Evolutionary conservation across 2,888 invertebrate genomes (phyloP).

Genomic region (Dolichomitus sp.): DNA sequence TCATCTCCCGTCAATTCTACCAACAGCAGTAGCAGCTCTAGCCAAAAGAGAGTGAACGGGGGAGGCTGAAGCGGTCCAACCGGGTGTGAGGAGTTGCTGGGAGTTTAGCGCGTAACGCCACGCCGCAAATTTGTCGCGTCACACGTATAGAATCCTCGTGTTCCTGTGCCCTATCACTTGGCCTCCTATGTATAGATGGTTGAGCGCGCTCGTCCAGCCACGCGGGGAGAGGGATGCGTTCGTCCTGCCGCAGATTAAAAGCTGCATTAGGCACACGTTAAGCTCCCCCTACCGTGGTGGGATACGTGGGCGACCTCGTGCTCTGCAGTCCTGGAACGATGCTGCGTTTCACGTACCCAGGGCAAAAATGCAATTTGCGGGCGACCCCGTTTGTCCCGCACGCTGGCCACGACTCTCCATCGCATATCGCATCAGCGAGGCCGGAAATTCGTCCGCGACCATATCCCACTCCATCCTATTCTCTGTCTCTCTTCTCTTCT

Average conservation of each 20-base stretch:
- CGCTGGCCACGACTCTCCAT: slow-evolving; percentile 48
- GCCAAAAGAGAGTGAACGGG: slow-evolving; percentile 28
- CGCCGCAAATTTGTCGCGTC: slow-evolving; percentile 72
- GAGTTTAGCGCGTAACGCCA: slow-evolving; percentile 61
- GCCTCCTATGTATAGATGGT: background rate
- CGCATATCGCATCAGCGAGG: slow-evolving; percentile 45
- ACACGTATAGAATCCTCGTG: slow-evolving; percentile 58
- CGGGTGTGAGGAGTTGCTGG: slow-evolving; percentile 38
- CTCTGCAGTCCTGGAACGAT: slow-evolving; percentile 13
- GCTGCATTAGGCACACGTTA: slow-evolving; percentile 67
- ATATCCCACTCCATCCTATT: background rate
- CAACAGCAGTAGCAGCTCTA: slow-evolving; percentile 21
- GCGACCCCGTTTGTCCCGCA: slow-evolving; percentile 61
- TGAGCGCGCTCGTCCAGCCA: background rate
- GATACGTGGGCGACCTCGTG: background rate
- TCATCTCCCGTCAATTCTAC: slow-evolving; percentile 69
- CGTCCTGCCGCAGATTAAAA: slow-evolving; percentile 70
- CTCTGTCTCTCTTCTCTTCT: slow-evolving; percentile 43
- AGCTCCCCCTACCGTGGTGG: slow-evolving; percentile 45
- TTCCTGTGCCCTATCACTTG: slow-evolving; percentile 20
- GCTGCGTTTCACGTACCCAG: slow-evolving; percentile 10
- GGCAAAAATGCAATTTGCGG: slow-evolving; percentile 73
- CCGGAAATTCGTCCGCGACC: slow-evolving; percentile 42
- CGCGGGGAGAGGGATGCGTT: slow-evolving; percentile 34
- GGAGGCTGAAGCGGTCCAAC: slow-evolving; percentile 6